A percentile compares a stretch with the other conserved stretches of the same genome.
Conservation (phyloP, 2,888 invertebrate species). For the Rhyacophila evoluta region DNA sequence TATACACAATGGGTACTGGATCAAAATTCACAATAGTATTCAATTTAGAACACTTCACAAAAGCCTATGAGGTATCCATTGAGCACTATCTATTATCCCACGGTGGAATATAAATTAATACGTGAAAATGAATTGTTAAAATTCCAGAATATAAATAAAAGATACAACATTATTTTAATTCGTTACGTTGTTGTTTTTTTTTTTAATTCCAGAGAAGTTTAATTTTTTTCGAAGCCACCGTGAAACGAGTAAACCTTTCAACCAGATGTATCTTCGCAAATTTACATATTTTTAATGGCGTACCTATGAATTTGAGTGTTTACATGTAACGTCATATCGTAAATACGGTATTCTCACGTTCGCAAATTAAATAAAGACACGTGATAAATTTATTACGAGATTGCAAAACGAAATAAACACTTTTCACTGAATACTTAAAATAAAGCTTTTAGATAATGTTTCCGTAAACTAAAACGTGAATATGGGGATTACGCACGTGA, state of each 20-base stretch:
- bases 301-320: neutral
- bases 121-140: too few relatives aligned
- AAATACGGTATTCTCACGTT: conserved; percentile 26
- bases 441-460: neutral
- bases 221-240: neutral
- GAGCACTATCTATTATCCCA: too few relatives aligned
- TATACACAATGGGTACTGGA: too few relatives aligned
- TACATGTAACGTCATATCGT: conserved; percentile 20
- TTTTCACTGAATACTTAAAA: neutral
- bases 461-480: neutral
- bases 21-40: too few relatives aligned
- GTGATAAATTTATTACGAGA: neutral
- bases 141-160: too few relatives aligned
- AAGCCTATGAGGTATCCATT: too few relatives aligned
- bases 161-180: too few relatives aligned
- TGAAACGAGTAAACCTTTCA: conserved; percentile 33
- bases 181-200: too few relatives aligned
- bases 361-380: conserved; percentile 21
- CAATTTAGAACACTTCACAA: too few relatives aligned
- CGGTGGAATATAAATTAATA: too few relatives aligned
- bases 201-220: too few relatives aligned
- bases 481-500: neutral
- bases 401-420: neutral
- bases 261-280: conserved; percentile 33
- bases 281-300: conserved; percentile 41